These are phyloP conservation scores for Saimiri boliviensis DNA, from an alignment of 2,113 vertebrate species.

Conservation along the genomic window DNA sequence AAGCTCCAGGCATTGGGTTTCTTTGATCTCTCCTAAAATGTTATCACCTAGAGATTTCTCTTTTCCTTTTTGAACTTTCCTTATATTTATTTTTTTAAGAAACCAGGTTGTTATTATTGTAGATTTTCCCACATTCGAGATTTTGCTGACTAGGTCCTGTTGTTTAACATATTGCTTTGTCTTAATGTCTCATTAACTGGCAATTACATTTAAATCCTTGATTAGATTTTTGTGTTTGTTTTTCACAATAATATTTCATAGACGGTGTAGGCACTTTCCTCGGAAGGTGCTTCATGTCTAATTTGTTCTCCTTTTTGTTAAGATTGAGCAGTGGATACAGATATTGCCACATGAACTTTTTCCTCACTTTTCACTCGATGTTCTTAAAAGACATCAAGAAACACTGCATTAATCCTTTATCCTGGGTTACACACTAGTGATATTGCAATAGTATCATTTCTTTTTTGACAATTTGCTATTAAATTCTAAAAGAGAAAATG, in stretches of 20 bases:
- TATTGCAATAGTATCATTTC: background rate
- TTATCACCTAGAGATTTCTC: background rate
- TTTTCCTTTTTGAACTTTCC: background rate
- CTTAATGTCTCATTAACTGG: background rate
- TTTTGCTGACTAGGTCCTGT: background rate
- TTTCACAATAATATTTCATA: background rate
- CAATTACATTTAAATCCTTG: background rate
- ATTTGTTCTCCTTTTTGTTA: background rate
- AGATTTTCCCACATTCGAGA: background rate
- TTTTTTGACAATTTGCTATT: background rate
- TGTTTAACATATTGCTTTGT: background rate
- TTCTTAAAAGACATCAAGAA: background rate
- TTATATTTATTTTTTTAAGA: background rate
- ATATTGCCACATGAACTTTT: background rate
- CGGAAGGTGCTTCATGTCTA: background rate
- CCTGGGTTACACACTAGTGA: background rate
- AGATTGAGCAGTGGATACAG: background rate
- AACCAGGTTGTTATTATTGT: background rate
- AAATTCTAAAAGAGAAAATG: background rate
- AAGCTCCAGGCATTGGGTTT: background rate
- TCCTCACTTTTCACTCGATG: background rate
- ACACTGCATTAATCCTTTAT: background rate
- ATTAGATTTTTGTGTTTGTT: background rate
- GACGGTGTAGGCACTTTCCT: background rate
- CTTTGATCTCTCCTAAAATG: background rate